phyloP scores from a whole-genome alignment of 2,797 vertebrate species.

The Poecile montanus region DNA sequence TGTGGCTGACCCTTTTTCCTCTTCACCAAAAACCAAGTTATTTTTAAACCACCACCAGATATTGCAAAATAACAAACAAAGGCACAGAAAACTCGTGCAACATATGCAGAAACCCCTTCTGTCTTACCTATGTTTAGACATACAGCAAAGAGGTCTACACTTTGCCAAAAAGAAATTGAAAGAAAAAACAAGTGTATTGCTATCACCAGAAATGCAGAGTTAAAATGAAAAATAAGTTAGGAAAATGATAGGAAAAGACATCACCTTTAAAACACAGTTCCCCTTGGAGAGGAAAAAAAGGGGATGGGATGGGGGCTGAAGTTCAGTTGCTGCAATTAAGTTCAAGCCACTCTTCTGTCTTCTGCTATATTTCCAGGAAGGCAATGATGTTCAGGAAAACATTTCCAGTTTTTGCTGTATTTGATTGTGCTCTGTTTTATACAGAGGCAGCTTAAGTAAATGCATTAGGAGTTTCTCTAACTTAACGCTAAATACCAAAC shows the following conservation, averaged over 20 bases:
- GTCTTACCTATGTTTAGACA: background rate
- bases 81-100: background rate
- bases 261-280: background rate
- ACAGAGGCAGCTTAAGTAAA: background rate
- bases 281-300: background rate
- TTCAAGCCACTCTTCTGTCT: background rate
- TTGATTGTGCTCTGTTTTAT: background rate
- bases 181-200: background rate
- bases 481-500: background rate
- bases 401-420: background rate
- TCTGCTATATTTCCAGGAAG: background rate
- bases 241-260: background rate
- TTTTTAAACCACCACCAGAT: background rate
- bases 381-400: background rate
- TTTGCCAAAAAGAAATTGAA: background rate
- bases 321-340: background rate
- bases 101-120: background rate
- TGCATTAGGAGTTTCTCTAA: background rate
- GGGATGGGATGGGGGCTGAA: fast-evolving
- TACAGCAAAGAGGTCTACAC: background rate
- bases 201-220: background rate
- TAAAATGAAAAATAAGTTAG: background rate
- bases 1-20: background rate
- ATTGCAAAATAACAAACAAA: background rate
- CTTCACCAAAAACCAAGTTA: background rate